These are phyloP conservation scores for Colistium nudipinnis DNA, from an alignment of 2,113 vertebrate genomes.

Conservation along the genomic window DNA sequence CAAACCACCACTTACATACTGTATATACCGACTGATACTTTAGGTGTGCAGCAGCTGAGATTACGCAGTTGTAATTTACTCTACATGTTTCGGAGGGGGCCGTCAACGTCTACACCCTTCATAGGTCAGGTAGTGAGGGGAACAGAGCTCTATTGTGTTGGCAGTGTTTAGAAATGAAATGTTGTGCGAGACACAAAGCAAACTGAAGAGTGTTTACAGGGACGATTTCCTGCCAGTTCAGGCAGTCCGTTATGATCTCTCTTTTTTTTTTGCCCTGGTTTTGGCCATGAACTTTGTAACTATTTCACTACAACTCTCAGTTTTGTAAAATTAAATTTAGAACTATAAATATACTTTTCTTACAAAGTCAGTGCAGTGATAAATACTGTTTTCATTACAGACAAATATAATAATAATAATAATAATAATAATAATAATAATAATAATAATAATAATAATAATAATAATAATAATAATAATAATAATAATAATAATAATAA, in stretches of 20 bases:
- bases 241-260: neutral
- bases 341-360: too few relatives aligned
- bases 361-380: too few relatives aligned
- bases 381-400: too few relatives aligned
- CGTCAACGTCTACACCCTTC: neutral
- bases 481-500: too few relatives aligned
- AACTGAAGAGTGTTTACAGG: constrained; percentile 39
- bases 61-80: neutral
- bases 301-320: neutral
- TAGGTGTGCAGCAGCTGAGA: constrained; percentile 10
- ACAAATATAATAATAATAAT: too few relatives aligned
- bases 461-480: too few relatives aligned
- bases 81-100: neutral
- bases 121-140: neutral
- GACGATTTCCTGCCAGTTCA: constrained; percentile 42
- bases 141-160: constrained; percentile 39
- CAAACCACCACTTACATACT: too few relatives aligned
- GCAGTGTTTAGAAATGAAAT: constrained; percentile 11
- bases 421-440: too few relatives aligned
- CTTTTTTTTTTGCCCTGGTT: neutral
- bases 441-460: too few relatives aligned
- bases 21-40: too few relatives aligned
- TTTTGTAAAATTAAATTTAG: too few relatives aligned
- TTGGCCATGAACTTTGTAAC: constrained; percentile 10
- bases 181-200: constrained; percentile 20